Conservation (phyloP, 2,888 invertebrate species). For the Athetis lepigone region DNA sequence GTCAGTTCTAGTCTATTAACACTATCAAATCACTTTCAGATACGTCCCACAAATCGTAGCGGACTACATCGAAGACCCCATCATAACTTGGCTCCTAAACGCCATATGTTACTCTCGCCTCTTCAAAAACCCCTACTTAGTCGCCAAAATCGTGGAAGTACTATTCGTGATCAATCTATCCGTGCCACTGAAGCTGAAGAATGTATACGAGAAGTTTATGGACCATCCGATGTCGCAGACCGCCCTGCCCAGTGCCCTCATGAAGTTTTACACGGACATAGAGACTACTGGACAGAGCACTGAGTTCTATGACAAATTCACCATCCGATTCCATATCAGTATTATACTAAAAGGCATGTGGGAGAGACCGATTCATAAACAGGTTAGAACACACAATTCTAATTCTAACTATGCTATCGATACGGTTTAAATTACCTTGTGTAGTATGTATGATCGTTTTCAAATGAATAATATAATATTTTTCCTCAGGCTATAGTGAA, state of each 20-base stretch:
- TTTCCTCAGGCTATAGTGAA: slow-evolving; percentile 96
- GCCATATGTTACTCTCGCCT: slow-evolving; percentile 97
- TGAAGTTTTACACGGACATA: slow-evolving; percentile 99
- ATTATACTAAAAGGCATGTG: slow-evolving; percentile 99
- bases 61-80: slow-evolving; percentile 94
- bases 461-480: too few relatives aligned
- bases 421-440: not conserved
- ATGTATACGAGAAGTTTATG: slow-evolving; percentile 94
- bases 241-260: slow-evolving; percentile 96
- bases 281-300: slow-evolving; percentile 99
- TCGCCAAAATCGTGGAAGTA: slow-evolving; percentile 98
- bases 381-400: slow-evolving; percentile 69
- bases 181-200: slow-evolving; percentile 88
- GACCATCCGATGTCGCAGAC: slow-evolving; percentile 94
- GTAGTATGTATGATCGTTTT: not conserved
- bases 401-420: not conserved
- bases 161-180: slow-evolving; percentile 94
- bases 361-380: slow-evolving; percentile 96
- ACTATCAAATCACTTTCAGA: slow-evolving; percentile 80
- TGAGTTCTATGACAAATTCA: slow-evolving; percentile 99
- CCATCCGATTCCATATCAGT: slow-evolving; percentile 99
- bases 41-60: slow-evolving; percentile 94
- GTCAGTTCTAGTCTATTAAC: not conserved
- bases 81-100: slow-evolving; percentile 96
- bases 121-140: slow-evolving; percentile 98